A percentile compares a stretch with the other conserved stretches of the same genome.
These are phyloP conservation scores for Zygogramma bicolorata DNA, from an alignment of 2,888 invertebrate genomes.

Conservation along the genomic window DNA sequence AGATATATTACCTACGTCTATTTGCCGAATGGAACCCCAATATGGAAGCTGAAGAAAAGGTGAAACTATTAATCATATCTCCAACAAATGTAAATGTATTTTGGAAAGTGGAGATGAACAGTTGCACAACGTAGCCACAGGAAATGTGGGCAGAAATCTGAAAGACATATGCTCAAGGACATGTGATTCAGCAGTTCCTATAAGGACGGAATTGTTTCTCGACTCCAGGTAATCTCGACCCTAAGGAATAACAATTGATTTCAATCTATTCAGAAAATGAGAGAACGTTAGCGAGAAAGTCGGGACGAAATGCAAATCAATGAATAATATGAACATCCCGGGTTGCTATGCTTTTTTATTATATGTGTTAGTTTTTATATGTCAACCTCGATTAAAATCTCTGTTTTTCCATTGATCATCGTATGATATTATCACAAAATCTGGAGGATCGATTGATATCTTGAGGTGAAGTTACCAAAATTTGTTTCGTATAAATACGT, in stretches of 20 bases:
- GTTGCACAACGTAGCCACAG: not conserved
- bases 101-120: not conserved
- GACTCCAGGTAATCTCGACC: not conserved
- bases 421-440: too few relatives aligned
- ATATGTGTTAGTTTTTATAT: too few relatives aligned
- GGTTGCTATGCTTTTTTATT: too few relatives aligned
- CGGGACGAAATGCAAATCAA: not conserved
- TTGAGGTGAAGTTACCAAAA: too few relatives aligned
- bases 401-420: too few relatives aligned
- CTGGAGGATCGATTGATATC: too few relatives aligned
- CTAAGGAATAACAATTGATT: not conserved
- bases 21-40: not conserved
- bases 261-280: not conserved
- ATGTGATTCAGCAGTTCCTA: constrained; percentile 1
- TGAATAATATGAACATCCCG: too few relatives aligned
- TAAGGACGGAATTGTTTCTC: not conserved
- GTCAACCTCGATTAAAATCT: too few relatives aligned
- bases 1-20: not conserved
- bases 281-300: not conserved
- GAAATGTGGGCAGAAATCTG: constrained; percentile 8
- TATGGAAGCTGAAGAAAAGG: not conserved
- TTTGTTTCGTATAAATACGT: too few relatives aligned
- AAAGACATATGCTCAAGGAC: constrained; percentile 9
- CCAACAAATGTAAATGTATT: not conserved
- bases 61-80: constrained; percentile 8